Evolutionary conservation across 2,888 invertebrate genomes (phyloP).

Genomic region (Spilarctia lutea): DNA sequence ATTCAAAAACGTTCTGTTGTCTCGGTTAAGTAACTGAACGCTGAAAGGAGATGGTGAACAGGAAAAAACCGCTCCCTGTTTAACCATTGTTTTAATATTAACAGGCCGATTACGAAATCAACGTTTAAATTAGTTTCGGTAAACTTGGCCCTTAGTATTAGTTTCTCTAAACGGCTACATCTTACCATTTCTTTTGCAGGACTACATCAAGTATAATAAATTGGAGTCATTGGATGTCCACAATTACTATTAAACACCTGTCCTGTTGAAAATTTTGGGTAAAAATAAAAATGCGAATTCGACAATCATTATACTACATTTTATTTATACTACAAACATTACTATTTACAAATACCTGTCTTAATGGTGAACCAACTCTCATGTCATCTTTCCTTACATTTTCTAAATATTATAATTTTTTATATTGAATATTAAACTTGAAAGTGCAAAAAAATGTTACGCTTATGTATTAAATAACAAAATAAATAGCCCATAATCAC

Average conservation of each 20-base stretch:
- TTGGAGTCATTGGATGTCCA: conserved; percentile 56
- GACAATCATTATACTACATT: conserved; percentile 82
- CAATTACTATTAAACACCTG: conserved; percentile 35
- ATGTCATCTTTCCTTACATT: conserved; percentile 53
- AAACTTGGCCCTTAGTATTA: too few relatives aligned
- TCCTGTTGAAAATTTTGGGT: conserved; percentile 16
- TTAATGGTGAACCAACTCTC: conserved; percentile 56
- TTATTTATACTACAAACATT: conserved; percentile 77
- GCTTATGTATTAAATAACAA: conserved; percentile 75
- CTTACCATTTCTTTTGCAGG: conserved; percentile 56
- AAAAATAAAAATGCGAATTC: conserved; percentile 69
- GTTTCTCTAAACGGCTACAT: background rate
- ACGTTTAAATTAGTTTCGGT: too few relatives aligned
- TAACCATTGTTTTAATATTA: too few relatives aligned
- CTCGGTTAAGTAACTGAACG: too few relatives aligned
- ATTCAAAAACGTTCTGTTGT: too few relatives aligned
- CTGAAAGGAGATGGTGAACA: too few relatives aligned
- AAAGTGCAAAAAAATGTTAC: conserved; percentile 56
- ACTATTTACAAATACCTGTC: conserved; percentile 79
- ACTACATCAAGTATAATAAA: conserved; percentile 61
- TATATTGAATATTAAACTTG: conserved; percentile 43
- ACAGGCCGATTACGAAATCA: too few relatives aligned
- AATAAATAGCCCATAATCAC: conserved; percentile 79
- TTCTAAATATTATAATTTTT: conserved; percentile 40
- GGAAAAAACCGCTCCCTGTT: too few relatives aligned